Evolutionary conservation across 2,888 invertebrate species (phyloP).

Genomic region (Lasius platythorax): DNA sequence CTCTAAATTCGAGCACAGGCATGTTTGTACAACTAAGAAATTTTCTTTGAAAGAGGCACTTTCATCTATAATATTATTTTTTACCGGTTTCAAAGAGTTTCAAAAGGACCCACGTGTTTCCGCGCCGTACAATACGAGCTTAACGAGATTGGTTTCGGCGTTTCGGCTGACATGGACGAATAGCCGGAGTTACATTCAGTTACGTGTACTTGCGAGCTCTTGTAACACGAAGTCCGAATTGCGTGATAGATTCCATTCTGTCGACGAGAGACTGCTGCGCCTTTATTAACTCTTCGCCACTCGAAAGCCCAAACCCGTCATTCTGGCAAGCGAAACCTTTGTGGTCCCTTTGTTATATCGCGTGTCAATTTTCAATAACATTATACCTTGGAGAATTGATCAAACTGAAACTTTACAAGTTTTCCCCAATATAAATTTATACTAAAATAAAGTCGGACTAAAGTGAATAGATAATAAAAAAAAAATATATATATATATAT

Average conservation of each 20-base stretch:
- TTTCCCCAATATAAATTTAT: not conserved
- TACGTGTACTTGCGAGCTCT: slow-evolving; percentile 55
- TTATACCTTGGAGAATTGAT: not conserved
- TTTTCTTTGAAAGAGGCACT: not conserved
- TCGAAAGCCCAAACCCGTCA: slow-evolving; percentile 22
- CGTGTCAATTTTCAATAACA: slow-evolving; percentile 1
- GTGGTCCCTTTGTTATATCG: slow-evolving; percentile 15
- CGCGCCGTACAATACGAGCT: slow-evolving; percentile 36
- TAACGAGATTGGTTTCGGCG: slow-evolving; percentile 53
- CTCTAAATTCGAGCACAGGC: not conserved
- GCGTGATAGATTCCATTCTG: slow-evolving; percentile 55
- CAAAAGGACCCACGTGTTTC: slow-evolving; percentile 15
- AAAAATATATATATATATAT: not conserved
- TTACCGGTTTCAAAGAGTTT: slow-evolving; percentile 3
- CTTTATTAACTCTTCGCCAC: slow-evolving; percentile 46
- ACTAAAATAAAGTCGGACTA: not conserved
- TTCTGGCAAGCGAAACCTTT: not conserved
- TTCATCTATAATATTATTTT: slow-evolving; percentile 44
- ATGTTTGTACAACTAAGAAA: not conserved
- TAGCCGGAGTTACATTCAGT: slow-evolving; percentile 51
- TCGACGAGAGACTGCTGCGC: slow-evolving; percentile 42
- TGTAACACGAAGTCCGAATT: slow-evolving; percentile 46
- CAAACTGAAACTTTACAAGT: not conserved
- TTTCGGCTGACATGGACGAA: slow-evolving; percentile 54
- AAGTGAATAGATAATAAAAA: not conserved